Evolutionary conservation across 2,113 vertebrate genomes (phyloP).

Genomic region (Menura novaehollandiae): DNA sequence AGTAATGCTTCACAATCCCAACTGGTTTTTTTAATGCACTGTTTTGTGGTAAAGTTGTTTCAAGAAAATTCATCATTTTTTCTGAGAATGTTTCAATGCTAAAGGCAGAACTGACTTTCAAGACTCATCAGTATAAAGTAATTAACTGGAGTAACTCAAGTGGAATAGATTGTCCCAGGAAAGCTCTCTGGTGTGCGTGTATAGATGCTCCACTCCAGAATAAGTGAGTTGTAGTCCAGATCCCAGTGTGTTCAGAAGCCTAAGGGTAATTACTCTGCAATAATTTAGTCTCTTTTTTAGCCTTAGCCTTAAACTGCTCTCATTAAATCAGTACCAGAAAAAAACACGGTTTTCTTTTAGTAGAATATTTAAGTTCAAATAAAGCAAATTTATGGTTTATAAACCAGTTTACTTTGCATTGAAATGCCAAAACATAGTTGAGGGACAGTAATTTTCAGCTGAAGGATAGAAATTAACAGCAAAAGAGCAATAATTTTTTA

Average conservation of each 20-base stretch:
- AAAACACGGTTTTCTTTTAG: not conserved
- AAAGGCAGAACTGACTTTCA: constrained; percentile 23
- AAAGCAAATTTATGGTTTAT: not conserved
- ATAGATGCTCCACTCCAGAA: not conserved
- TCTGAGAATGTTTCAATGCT: not conserved
- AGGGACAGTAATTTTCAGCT: not conserved
- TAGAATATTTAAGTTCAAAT: not conserved
- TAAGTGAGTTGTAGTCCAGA: not conserved
- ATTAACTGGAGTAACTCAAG: constrained; percentile 25
- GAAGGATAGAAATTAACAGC: not conserved
- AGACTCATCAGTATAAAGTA: not conserved
- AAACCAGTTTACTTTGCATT: not conserved
- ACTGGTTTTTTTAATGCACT: not conserved
- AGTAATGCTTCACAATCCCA: not conserved
- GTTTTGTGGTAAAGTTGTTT: not conserved
- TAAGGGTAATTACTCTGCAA: not conserved
- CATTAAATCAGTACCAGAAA: not conserved
- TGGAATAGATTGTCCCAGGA: constrained; percentile 22
- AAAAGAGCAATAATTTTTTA: not conserved
- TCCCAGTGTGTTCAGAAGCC: not conserved
- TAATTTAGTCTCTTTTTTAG: not conserved
- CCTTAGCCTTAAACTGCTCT: not conserved
- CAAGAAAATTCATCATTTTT: not conserved
- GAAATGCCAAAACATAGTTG: not conserved
- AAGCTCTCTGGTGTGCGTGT: not conserved